Base-by-base conservation (phyloP, 2,888 invertebrate genomes). In the Cephus pulcher region DNA sequence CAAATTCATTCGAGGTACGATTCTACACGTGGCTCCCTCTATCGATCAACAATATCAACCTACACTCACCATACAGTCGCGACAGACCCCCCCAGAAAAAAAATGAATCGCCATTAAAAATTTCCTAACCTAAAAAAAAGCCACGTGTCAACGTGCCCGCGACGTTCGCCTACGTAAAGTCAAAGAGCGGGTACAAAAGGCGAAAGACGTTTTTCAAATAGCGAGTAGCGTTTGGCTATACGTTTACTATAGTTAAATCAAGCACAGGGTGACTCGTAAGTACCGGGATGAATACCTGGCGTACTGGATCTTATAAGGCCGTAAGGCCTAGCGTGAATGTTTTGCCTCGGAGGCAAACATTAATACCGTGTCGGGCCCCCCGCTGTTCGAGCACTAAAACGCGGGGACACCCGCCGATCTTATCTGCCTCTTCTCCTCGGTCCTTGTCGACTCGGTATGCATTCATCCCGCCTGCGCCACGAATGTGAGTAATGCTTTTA, bases 341-440 rank as follows among this genome's bases (percentile, higher is more conserved):
- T 89, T 86, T 87, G 87, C 88, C 87, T 88, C 87, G 87, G 88
- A 90, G 89, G 89, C 89, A 89, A 89, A 88, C 90, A 91, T 91
- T 90, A 90, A 91, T 91, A 90, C 90, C 91, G 90, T 89, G 91
- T 90, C 91, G 90, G 89, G 85, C 88, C 88, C 89, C 91, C 90
- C 87, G 91, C 89, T 91, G 91, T 79, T 86, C 85, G 86, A 87
- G 85, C 90, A 91, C 90, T 91, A 90, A 91, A 91, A 90, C 90
- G 90, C 90, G 90, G 90, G 91, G 90, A 91, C 91, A 91, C 91
- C 90, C 91, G 91, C 90, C 90, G 91, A 91, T 91, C 91, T 91
- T 91, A 91, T 91, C 91, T 91, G 82, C 86, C 85, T 89, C 87
- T 89, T 88, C 87, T 88, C 85, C 86, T 88, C 86, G 89, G 89